Conservation (phyloP, 1,140 invertebrate genomes). For the Myzus persicae region DNA sequence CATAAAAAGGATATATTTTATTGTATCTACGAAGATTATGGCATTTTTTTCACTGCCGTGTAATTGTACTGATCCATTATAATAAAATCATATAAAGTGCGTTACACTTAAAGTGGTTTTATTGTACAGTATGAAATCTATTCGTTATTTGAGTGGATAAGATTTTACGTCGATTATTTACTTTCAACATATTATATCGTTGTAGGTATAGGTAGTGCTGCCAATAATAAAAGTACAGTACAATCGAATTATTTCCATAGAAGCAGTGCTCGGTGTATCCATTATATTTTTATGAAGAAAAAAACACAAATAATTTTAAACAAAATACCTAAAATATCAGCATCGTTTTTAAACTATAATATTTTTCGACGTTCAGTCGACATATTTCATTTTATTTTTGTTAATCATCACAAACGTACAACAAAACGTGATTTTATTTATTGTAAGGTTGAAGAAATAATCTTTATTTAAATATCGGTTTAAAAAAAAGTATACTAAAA, state of each 20-base stretch:
- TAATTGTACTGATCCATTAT: background rate
- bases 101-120: background rate
- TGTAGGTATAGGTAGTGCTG: background rate
- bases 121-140: background rate
- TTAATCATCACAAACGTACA: background rate
- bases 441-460: background rate
- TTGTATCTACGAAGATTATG: background rate
- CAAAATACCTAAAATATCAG: background rate
- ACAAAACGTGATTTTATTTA: background rate
- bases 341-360: background rate
- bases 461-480: background rate
- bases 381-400: too few relatives aligned
- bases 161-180: background rate
- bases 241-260: background rate
- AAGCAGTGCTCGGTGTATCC: background rate
- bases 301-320: background rate
- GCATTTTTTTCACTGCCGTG: background rate
- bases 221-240: background rate
- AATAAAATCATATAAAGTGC: background rate
- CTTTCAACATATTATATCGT: background rate
- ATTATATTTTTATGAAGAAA: background rate
- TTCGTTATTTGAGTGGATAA: background rate
- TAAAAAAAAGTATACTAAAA: background rate
- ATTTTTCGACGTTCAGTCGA: background rate
- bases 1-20: background rate